Conservation (phyloP, 2,113 vertebrate genomes). For the Gnathonemus echidnorhynchus region DNA sequence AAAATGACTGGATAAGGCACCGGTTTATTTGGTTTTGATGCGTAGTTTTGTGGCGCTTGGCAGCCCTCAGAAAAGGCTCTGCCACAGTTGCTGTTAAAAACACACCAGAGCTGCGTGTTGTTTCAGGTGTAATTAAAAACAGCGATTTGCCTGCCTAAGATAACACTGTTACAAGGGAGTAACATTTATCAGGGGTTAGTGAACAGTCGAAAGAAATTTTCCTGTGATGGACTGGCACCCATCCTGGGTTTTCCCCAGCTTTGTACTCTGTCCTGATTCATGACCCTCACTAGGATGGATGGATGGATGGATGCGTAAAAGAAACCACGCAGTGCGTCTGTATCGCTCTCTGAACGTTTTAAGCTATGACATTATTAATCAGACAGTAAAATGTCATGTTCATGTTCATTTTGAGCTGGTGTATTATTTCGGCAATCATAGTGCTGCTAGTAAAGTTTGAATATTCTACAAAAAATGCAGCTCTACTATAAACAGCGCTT, state of each 20-base stretch:
- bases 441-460: conserved; percentile 28
- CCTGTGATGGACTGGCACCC: neutral
- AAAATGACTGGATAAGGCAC: neutral
- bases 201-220: neutral
- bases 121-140: neutral
- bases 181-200: neutral
- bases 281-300: neutral
- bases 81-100: neutral
- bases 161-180: neutral
- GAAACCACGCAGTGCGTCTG: neutral
- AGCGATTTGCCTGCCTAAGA: neutral
- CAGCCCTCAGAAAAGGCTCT: neutral
- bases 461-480: conserved; percentile 29
- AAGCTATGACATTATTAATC: neutral
- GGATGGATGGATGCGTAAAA: neutral
- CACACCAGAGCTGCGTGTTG: neutral
- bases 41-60: neutral
- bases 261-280: neutral
- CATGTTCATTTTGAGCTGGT: neutral
- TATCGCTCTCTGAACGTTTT: neutral
- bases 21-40: neutral
- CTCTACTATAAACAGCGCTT: conserved; percentile 12
- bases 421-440: conserved; percentile 25
- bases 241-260: neutral
- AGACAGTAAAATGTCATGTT: neutral